Percentiles rank a stretch among this genome's conserved stretches.
Evolutionary conservation across 2,113 vertebrate species (phyloP).

Genomic region (Todiramphus chloris): DNA sequence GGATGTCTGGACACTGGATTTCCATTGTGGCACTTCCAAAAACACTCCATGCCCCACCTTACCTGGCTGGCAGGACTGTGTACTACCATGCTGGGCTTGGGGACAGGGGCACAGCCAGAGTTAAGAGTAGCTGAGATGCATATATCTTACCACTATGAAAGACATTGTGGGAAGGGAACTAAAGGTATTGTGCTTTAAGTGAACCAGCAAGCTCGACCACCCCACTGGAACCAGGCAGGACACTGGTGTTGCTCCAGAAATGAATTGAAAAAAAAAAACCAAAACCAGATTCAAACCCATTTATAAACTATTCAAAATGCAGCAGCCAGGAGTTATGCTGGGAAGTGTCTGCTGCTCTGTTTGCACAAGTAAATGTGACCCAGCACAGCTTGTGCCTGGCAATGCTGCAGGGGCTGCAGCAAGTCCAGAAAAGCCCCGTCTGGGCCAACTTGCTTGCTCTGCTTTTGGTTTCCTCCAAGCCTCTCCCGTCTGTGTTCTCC

Average conservation of each 20-base stretch:
- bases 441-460: background rate
- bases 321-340: background rate
- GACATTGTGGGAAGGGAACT: background rate
- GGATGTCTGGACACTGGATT: background rate
- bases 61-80: background rate
- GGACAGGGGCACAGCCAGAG: background rate
- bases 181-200: background rate
- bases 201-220: background rate
- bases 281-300: background rate
- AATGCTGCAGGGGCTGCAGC: background rate
- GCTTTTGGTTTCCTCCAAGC: background rate
- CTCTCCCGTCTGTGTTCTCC: background rate
- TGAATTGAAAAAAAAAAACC: background rate
- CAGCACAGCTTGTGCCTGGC: background rate
- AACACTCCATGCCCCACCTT: fast-evolving
- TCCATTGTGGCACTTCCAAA: background rate
- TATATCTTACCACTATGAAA: background rate
- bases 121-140: background rate
- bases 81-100: background rate
- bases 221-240: background rate
- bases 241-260: background rate
- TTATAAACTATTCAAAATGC: background rate
- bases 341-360: background rate
- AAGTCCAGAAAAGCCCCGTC: background rate
- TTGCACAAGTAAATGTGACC: background rate